A percentile compares a stretch with the other conserved stretches of the same genome.
These are phyloP conservation scores for Eclectus roratus DNA, from an alignment of 2,113 vertebrate species.

Conservation along the genomic window DNA sequence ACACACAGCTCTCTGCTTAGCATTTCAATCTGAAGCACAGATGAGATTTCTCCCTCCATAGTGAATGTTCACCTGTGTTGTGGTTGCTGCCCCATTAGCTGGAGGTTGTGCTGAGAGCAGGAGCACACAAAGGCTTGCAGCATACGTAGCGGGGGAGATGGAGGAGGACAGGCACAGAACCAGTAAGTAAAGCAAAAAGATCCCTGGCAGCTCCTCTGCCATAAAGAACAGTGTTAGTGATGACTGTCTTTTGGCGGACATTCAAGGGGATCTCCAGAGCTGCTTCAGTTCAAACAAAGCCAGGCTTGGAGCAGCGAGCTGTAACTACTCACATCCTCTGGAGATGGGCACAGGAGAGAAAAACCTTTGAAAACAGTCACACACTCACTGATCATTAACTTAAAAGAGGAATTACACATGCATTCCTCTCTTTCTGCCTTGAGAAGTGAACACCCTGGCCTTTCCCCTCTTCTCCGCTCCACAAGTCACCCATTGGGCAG, in stretches of 20 bases:
- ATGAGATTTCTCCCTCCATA: background rate
- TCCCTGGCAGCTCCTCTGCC: background rate
- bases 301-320: background rate
- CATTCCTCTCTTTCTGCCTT: background rate
- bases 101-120: background rate
- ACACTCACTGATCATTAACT: background rate
- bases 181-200: background rate
- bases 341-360: background rate
- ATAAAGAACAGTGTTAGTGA: background rate
- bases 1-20: background rate
- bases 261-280: background rate
- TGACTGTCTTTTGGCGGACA: fast-evolving
- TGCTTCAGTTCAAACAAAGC: background rate
- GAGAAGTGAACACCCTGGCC: too few relatives aligned
- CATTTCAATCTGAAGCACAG: background rate
- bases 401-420: background rate
- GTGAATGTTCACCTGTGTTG: background rate
- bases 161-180: background rate
- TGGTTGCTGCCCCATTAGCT: fast-evolving
- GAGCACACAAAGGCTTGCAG: background rate
- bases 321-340: background rate
- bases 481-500: background rate
- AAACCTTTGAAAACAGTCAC: background rate
- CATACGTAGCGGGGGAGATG: fast-evolving
- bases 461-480: background rate